phyloP scores from a whole-genome alignment of 2,888 invertebrate genomes.

The Ctena decussata region DNA sequence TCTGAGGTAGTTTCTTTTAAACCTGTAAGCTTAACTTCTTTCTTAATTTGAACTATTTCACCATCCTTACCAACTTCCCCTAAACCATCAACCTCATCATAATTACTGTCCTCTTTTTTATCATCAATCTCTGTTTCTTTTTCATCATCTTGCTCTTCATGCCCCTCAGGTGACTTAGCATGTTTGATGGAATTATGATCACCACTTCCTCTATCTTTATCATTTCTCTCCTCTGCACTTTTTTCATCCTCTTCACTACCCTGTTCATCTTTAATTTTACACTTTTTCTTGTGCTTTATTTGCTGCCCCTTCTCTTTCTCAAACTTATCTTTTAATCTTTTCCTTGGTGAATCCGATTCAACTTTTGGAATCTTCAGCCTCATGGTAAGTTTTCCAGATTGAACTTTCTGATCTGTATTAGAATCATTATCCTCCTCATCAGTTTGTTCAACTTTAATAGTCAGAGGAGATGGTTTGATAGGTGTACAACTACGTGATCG shows the following conservation, averaged over 20 bases:
- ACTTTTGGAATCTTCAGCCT: conserved; percentile 47
- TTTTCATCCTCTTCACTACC: conserved; percentile 23
- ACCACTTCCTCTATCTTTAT: conserved; percentile 32
- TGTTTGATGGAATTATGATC: background rate
- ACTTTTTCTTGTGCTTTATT: conserved; percentile 73
- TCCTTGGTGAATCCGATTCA: conserved; percentile 48
- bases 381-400: conserved; percentile 4
- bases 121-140: background rate
- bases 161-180: background rate
- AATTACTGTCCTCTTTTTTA: conserved; percentile 60
- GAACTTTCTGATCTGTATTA: background rate
- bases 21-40: background rate
- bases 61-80: background rate
- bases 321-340: conserved; percentile 59
- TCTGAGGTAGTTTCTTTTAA: background rate
- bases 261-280: conserved; percentile 75
- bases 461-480: conserved; percentile 57
- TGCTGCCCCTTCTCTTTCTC: conserved; percentile 63
- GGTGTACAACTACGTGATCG: conserved; percentile 38
- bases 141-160: background rate
- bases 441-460: conserved; percentile 47
- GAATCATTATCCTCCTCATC: conserved; percentile 2
- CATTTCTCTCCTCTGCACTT: conserved; percentile 43
- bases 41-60: conserved; percentile 10
- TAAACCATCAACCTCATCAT: conserved; percentile 20